Base-by-base conservation (phyloP, 2,888 invertebrate genomes). In the Erebia epiphron region DNA sequence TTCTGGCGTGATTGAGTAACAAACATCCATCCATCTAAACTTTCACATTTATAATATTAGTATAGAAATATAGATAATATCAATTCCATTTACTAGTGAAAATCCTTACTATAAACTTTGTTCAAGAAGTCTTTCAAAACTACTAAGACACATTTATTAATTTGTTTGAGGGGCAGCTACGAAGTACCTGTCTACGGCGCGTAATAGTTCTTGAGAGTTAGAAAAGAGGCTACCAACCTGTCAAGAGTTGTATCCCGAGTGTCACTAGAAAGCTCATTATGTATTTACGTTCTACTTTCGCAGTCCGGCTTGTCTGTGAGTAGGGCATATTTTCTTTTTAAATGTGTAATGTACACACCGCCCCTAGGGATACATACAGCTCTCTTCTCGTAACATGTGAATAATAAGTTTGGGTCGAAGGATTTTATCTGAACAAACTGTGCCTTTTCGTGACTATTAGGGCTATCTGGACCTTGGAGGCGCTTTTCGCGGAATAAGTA, bases 181-280 rank as follows among this genome's bases (percentile, higher is more conserved):
- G 89, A 91, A 92, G 88, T 89, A 91, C 88, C 90, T 91, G 89
- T n/a, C n/a, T n/a, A n/a, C n/a, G n/a, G n/a, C n/a, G n/a, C n/a
- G n/a, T n/a, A n/a, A n/a, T n/a, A 83, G 82, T 84, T 85, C 80
- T 79, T 83, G 78, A 83, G 85, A 90, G 82, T 89, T 88, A 79
- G 83, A 83, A 87, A 89, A 89, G 88, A 87, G 86, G 85, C 85
- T 88, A 87, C 88, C 86, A 80, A 78, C 85, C 85, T 88, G 87
- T 88, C 86, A 80, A 77, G 81, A 82, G 78, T 81, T 79, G 80
- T 79, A 77, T 78, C 69, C 75, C 72, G 80, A 83, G 82, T 83
- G 82, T 80, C 83, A 81, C 83, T 85, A 75, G 86, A 86, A 85
- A 87, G 78, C 84, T 86, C 85, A 85, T 91, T 90, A 91, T 91